Percentiles rank a stretch among this genome's conserved stretches.
These are phyloP conservation scores for Tribolium castaneum DNA, from an alignment of 1,140 invertebrate genomes.

Conservation along the genomic window DNA sequence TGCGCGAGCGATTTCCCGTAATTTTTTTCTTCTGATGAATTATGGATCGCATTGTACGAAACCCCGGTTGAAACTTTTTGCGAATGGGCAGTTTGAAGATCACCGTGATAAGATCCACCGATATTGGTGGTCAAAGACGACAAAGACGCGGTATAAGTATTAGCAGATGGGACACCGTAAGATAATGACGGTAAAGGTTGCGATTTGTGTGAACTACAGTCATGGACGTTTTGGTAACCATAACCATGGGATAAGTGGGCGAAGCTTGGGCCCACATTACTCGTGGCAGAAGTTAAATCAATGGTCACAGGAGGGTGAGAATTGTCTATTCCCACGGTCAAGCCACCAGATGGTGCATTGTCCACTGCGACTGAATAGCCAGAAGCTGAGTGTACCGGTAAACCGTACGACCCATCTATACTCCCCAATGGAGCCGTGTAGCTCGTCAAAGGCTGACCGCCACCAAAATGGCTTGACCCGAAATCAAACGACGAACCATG, in stretches of 20 bases:
- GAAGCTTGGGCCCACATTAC: neutral
- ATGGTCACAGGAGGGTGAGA: constrained; percentile 50
- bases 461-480: constrained; percentile 53
- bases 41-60: constrained; percentile 52
- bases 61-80: constrained; percentile 50
- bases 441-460: constrained; percentile 66
- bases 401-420: constrained; percentile 65
- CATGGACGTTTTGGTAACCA: constrained; percentile 34
- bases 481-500: constrained; percentile 54
- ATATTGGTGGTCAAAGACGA: constrained; percentile 59
- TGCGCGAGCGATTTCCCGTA: constrained; percentile 60
- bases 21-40: constrained; percentile 53
- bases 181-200: constrained; percentile 56
- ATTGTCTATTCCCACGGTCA: constrained; percentile 49
- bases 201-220: constrained; percentile 57
- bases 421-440: constrained; percentile 66
- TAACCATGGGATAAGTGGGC: constrained; percentile 37
- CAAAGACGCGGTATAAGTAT: constrained; percentile 56
- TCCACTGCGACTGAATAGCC: constrained; percentile 26
- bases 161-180: constrained; percentile 59
- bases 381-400: constrained; percentile 60
- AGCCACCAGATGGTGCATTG: constrained; percentile 51
- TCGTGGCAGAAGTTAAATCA: constrained; percentile 47
- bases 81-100: constrained; percentile 49
- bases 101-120: constrained; percentile 47